A percentile compares a stretch with the other conserved stretches of the same genome.
Evolutionary conservation across 2,888 invertebrate species (phyloP).

Genomic region (Frankliniella intonsa): DNA sequence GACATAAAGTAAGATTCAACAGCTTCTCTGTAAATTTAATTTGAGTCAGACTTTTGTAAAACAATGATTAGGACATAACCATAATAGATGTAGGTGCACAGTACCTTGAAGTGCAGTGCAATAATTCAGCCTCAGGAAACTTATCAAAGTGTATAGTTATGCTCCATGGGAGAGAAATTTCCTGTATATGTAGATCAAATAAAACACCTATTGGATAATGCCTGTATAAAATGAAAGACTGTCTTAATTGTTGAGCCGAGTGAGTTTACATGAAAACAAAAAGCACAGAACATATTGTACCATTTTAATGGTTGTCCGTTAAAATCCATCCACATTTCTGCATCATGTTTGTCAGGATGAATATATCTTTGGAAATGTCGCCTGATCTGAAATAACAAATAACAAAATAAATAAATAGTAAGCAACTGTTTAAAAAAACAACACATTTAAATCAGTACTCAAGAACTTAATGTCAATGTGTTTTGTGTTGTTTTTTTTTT

Average conservation of each 20-base stretch:
- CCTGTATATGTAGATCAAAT: conserved; percentile 74
- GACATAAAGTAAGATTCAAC: conserved; percentile 94
- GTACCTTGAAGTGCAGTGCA: conserved; percentile 80
- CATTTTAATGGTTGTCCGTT: conserved; percentile 89
- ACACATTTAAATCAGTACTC: background rate
- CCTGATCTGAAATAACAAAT: conserved; percentile 59
- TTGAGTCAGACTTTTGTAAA: background rate
- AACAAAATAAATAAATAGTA: too few relatives aligned
- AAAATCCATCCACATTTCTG: conserved; percentile 91
- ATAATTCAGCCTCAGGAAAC: conserved; percentile 85
- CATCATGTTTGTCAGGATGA: conserved; percentile 72
- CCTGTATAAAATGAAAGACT: conserved; percentile 44
- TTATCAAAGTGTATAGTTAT: conserved; percentile 91
- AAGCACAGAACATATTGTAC: conserved; percentile 43
- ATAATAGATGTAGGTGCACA: background rate
- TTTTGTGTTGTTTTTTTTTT: background rate
- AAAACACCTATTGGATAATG: conserved; percentile 74
- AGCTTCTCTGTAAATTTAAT: conserved; percentile 63
- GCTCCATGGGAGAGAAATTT: conserved; percentile 82
- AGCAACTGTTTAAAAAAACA: background rate
- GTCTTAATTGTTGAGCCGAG: too few relatives aligned
- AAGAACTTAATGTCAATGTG: background rate
- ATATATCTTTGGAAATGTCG: conserved; percentile 83
- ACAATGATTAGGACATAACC: background rate
- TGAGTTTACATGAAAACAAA: background rate